A percentile compares a stretch with the other conserved stretches of the same genome.
phyloP scores from a whole-genome alignment of 2,888 invertebrate species.

The Lasioglossum vierecki region DNA sequence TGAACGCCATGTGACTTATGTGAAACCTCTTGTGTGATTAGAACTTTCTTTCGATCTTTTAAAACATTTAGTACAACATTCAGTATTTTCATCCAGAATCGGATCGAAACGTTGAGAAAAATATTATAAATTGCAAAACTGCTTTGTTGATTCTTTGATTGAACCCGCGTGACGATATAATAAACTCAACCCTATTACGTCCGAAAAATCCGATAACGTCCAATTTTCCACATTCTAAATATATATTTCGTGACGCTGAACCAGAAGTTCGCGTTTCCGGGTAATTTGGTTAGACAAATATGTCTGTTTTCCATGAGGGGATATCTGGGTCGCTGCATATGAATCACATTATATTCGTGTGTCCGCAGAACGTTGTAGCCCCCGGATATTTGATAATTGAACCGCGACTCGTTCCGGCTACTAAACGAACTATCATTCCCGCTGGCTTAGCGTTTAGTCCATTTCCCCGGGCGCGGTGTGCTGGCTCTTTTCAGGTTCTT shows the following conservation, averaged over 20 bases:
- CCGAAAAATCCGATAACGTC: neutral
- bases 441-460: constrained; percentile 20
- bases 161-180: no score
- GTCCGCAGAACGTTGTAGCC: neutral
- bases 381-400: constrained; percentile 6
- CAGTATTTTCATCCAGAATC: no score
- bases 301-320: neutral
- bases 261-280: neutral
- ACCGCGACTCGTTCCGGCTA: neutral
- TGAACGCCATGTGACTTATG: neutral
- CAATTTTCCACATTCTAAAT: neutral
- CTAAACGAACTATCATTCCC: constrained; percentile 16
- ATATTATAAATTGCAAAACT: no score
- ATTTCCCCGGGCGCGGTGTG: constrained; percentile 3
- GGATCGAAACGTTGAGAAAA: no score
- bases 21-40: no score
- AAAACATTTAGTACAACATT: no score
- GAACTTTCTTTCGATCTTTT: no score
- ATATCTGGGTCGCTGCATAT: neutral
- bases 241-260: neutral
- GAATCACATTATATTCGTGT: constrained; percentile 1
- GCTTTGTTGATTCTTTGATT: no score
- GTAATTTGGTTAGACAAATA: constrained; percentile 3
- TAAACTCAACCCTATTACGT: neutral
- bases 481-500: constrained; percentile 8